Evolutionary conservation across 2,888 invertebrate genomes (phyloP).

Genomic region (Chouioia cunea): DNA sequence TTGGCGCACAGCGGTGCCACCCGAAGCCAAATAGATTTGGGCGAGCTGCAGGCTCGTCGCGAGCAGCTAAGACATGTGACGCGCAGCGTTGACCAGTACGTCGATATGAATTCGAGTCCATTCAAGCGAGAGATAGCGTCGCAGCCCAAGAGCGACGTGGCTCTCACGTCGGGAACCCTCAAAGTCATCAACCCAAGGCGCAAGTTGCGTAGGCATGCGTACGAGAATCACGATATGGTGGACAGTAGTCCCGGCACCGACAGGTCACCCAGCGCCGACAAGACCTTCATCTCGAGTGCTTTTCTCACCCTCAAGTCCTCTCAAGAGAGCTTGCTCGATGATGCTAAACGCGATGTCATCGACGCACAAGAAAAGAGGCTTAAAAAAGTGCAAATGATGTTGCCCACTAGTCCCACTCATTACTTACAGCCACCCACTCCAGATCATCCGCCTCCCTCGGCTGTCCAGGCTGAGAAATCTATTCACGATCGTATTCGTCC

Average conservation of each 20-base stretch:
- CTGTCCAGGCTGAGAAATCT: constrained; percentile 87
- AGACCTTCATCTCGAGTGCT: constrained; percentile 72
- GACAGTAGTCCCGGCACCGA: constrained; percentile 65
- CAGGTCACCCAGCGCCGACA: constrained; percentile 69
- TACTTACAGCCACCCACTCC: constrained; percentile 94
- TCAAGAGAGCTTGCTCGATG: constrained; percentile 74
- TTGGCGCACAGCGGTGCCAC: constrained; percentile 76
- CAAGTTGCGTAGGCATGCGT: constrained; percentile 75
- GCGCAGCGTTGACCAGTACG: constrained; percentile 83
- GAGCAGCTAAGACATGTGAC: constrained; percentile 75
- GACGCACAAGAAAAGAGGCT: constrained; percentile 65
- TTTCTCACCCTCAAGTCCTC: constrained; percentile 73
- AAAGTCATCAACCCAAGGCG: constrained; percentile 81
- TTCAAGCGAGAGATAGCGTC: constrained; percentile 58
- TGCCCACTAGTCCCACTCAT: constrained; percentile 89
- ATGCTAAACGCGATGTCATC: constrained; percentile 62
- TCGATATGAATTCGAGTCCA: constrained; percentile 76
- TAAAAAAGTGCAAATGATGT: constrained; percentile 66
- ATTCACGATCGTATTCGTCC: constrained; percentile 92
- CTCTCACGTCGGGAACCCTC: constrained; percentile 78
- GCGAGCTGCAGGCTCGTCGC: constrained; percentile 72
- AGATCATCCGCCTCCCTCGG: constrained; percentile 93
- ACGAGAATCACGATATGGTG: constrained; percentile 74
- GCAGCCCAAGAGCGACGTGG: constrained; percentile 37
- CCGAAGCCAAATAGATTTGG: constrained; percentile 77